These are phyloP conservation scores for Calliphora vomitoria DNA, from an alignment of 2,888 invertebrate species.

Conservation along the genomic window DNA sequence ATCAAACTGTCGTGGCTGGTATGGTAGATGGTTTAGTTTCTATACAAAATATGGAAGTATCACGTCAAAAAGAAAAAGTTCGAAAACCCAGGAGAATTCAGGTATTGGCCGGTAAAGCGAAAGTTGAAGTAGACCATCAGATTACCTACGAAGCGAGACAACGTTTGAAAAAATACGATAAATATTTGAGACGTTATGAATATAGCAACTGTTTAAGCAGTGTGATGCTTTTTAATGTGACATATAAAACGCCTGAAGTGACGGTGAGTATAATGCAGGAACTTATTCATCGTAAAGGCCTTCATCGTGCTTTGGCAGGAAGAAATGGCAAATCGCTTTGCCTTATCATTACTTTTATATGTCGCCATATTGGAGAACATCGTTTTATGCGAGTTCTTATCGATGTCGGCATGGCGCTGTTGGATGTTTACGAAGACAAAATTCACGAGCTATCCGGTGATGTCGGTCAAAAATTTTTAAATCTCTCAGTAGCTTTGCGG, in stretches of 20 bases:
- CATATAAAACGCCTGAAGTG: slow-evolving; percentile 88
- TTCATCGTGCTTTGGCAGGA: slow-evolving; percentile 90
- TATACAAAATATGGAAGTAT: slow-evolving; percentile 90
- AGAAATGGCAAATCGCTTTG: slow-evolving; percentile 88
- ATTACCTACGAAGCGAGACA: slow-evolving; percentile 83
- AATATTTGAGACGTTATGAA: slow-evolving; percentile 91
- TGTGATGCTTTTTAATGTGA: slow-evolving; percentile 83
- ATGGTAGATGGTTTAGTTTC: slow-evolving; percentile 97
- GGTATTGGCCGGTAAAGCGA: slow-evolving; percentile 79
- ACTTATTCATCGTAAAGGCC: slow-evolving; percentile 91
- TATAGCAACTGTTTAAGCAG: slow-evolving; percentile 92
- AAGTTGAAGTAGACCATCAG: slow-evolving; percentile 85
- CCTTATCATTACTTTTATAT: slow-evolving; percentile 90
- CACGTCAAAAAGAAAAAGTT: slow-evolving; percentile 20
- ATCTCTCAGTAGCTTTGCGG: slow-evolving; percentile 87
- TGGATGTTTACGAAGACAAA: slow-evolving; percentile 90
- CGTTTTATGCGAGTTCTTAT: slow-evolving; percentile 90
- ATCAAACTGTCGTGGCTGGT: slow-evolving; percentile 94
- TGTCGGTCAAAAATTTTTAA: slow-evolving; percentile 87
- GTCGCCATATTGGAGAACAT: slow-evolving; percentile 89
- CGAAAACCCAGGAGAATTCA: slow-evolving; percentile 78
- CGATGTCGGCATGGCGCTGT: slow-evolving; percentile 90
- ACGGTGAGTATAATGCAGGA: slow-evolving; percentile 94
- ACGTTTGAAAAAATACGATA: slow-evolving; percentile 86
- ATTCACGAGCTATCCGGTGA: slow-evolving; percentile 88